Evolutionary conservation across 2,888 invertebrate species (phyloP), one percentile per base, ranked within the genome.

Genomic region (Drosophila greeni): DNA sequence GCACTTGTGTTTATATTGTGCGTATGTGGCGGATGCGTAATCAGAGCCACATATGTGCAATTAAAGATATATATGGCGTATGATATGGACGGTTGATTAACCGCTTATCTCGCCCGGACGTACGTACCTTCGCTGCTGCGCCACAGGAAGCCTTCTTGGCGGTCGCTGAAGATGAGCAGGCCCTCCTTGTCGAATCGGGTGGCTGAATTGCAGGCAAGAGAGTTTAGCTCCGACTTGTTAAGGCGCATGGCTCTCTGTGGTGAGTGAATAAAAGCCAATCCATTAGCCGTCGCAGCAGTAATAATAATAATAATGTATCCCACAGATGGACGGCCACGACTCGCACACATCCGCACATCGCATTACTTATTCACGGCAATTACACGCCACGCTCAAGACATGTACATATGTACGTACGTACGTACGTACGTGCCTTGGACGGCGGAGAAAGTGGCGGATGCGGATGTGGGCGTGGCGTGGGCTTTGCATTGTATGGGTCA

Each of bases 111-210:
- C 8, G 18, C 8, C 3, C n/a, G 24, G 0, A 24, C 0, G 9
- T 5, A 45, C 45, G 31, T 90, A 97, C 97, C 95, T 92, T 97
- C 97, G 73, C 95, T 92, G 73, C 94, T 92, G 88, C 95, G 93
- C 74, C 96, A 93, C 90, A 98, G 97, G 89, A 97, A 94, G 61
- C 96, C 94, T 87, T 97, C 97, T 85, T 96, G 96, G 72, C 94
- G 93, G 88, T 97, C 97, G 81, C 94, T 93, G 62, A 97, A 92
- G 72, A 94, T 92, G 67, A 98, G 90, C 71, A 95, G 92, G 60
- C 97, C 97, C 90, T 97, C 97, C 85, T 95, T 95, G 88, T 97
- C 97, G 88, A 96, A 97, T 89, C 94, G 95, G 79, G 94, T 94
- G 11, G 94, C 93, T 42, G 95, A 94, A 89, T 97, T 96, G 59